Conservation (phyloP, 2,113 vertebrate species). For the Lagopus leucura region DNA sequence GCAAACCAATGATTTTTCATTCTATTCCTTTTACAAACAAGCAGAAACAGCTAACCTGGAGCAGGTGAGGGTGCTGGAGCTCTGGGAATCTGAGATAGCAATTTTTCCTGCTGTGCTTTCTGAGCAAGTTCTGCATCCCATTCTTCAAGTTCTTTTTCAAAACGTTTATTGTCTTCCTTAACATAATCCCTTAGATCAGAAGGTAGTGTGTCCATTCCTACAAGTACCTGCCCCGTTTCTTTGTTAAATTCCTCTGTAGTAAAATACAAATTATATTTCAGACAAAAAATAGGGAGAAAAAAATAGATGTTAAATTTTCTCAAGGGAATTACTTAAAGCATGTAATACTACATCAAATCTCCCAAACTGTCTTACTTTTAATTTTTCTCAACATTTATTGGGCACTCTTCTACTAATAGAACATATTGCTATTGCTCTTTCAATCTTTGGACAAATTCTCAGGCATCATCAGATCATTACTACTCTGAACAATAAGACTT, state of each 20-base stretch:
- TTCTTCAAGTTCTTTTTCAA: constrained; percentile 92
- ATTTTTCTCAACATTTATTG: not conserved
- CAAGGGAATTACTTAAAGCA: not conserved
- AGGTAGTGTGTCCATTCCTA: constrained; percentile 93
- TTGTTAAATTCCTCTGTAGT: constrained; percentile 93
- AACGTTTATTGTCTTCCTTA: constrained; percentile 91
- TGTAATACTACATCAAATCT: not conserved
- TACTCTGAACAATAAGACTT: not conserved
- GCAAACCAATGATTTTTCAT: not conserved
- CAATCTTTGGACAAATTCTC: fast-evolving
- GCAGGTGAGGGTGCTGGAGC: constrained; percentile 78
- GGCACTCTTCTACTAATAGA: not conserved
- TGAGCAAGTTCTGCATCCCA: constrained; percentile 90
- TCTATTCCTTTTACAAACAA: not conserved
- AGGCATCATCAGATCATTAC: not conserved
- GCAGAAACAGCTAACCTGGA: constrained; percentile 71
- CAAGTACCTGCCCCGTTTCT: constrained; percentile 91
- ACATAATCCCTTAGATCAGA: constrained; percentile 92
- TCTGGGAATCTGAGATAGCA: constrained; percentile 77
- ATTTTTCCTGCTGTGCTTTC: constrained; percentile 91
- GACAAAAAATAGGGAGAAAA: not conserved
- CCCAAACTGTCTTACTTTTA: not conserved
- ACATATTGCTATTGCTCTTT: not conserved
- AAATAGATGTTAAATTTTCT: not conserved
- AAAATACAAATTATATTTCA: not conserved